Conservation (phyloP, 2,888 invertebrate species). For the Caenorhabditis angaria region DNA sequence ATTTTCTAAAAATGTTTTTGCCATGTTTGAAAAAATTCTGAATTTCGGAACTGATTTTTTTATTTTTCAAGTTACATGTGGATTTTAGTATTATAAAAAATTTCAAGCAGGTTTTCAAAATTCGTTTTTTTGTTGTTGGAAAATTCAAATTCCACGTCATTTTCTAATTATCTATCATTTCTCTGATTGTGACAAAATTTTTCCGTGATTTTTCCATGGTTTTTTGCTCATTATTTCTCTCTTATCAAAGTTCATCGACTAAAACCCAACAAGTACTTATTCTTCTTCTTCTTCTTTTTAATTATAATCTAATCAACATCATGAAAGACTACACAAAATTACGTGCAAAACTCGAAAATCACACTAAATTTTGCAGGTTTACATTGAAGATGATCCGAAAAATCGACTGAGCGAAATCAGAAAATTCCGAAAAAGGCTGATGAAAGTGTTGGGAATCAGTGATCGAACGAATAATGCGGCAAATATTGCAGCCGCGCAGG, state of each 20-base stretch:
- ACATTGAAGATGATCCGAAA: background rate
- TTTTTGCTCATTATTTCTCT: too few relatives aligned
- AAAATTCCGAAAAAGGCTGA: background rate
- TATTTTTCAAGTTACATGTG: background rate
- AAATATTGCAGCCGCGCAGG: background rate
- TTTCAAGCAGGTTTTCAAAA: background rate
- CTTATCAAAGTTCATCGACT: too few relatives aligned
- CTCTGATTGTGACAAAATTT: too few relatives aligned
- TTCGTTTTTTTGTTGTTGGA: background rate
- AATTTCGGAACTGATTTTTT: background rate
- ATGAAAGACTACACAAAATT: too few relatives aligned
- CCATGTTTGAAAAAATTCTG: background rate
- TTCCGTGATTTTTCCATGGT: too few relatives aligned
- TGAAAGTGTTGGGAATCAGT: background rate
- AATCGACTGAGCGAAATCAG: background rate
- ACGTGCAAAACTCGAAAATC: too few relatives aligned
- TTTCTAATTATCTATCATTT: too few relatives aligned
- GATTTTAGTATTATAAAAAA: background rate
- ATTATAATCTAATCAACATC: too few relatives aligned
- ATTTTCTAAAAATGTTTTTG: background rate
- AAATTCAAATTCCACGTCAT: background rate
- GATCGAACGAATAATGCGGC: background rate
- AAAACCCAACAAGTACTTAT: too few relatives aligned
- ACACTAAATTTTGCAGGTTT: conserved; percentile 3
- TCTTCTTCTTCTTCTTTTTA: too few relatives aligned